Conservation (phyloP, 2,888 invertebrate species). For the Noctua pronuba region DNA sequence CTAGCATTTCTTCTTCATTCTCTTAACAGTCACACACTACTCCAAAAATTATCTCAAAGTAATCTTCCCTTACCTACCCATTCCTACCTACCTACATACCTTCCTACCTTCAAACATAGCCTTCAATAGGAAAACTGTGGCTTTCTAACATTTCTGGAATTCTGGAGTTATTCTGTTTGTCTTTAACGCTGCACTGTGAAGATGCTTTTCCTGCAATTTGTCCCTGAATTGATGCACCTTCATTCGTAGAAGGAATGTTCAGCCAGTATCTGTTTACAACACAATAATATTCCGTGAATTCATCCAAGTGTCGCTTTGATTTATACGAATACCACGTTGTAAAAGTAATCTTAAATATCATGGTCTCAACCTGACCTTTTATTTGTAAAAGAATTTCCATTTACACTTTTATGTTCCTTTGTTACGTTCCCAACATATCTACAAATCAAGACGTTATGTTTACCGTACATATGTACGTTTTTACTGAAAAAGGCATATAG, state of each 20-base stretch:
- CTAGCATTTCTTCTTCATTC: rapidly evolving
- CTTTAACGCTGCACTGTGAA: neutral
- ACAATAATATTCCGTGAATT: slow-evolving; percentile 52
- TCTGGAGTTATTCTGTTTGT: neutral
- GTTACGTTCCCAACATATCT: slow-evolving; percentile 67
- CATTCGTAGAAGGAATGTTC: slow-evolving; percentile 36
- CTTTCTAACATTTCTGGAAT: neutral
- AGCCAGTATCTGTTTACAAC: slow-evolving; percentile 33
- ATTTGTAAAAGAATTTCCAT: slow-evolving; percentile 73
- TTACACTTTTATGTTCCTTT: slow-evolving; percentile 75
- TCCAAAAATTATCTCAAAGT: neutral
- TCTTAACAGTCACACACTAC: neutral
- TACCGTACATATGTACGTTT: slow-evolving; percentile 61
- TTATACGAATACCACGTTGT: slow-evolving; percentile 65
- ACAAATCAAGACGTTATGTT: slow-evolving; percentile 74
- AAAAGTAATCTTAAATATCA: slow-evolving; percentile 76
- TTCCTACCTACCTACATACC: too few relatives aligned
- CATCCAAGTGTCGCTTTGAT: slow-evolving; percentile 63
- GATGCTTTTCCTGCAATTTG: neutral
- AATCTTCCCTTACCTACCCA: too few relatives aligned
- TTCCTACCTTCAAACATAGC: neutral
- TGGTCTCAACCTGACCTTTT: slow-evolving; percentile 75
- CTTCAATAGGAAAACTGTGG: neutral
- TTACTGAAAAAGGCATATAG: slow-evolving; percentile 67
- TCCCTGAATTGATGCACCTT: neutral